Base-by-base conservation (phyloP, 2,888 invertebrate genomes). In the Tenthredo notha region DNA sequence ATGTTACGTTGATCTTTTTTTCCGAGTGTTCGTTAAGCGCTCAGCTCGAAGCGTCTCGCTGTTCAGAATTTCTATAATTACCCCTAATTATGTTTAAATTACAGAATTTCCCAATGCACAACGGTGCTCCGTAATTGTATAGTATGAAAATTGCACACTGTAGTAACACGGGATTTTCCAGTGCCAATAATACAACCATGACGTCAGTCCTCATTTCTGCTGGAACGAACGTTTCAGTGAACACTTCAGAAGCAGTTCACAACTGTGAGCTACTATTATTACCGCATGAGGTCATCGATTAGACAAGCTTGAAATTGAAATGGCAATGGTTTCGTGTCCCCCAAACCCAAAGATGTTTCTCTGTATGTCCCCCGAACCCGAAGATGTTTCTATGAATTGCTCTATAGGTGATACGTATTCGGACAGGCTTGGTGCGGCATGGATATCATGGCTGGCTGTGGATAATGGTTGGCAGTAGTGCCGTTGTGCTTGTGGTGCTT, bases 401-500 rank as follows among this genome's bases (percentile, higher is more conserved):
- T 40, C 80, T 61, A 61, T 61, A 29, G 21, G 40, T 61, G 40
- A 61, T 50, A 58, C 58, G 33, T 43, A 77, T 77, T 80, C 61
- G 25, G 40, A 40, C 61, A 18, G 61, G 61, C 80, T 80, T 80
- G 61, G 80, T 80, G 80, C 80, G 21, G 43, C 25, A 80, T 80
- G 80, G 61, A 61, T 80, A 80, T 80, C 40, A 80, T 83, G 67
- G 83, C 15, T 82, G 83, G 18, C 33, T 43, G 67, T 83, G 83
- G 83, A 83, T 83, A 70, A 84, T 77, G 84, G 54, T 84, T 50
- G 33, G 15, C 50, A 74, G 74, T 78, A 40, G 58, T 67, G 84
- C 40, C 61, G 40, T 80, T 61, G 80, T 80, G 61, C 80, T 80
- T 80, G 80, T 61, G 58, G 80, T 80, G 83, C 77, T 67, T 77